Percentiles rank a stretch among this genome's conserved stretches.
Evolutionary conservation across 2,888 invertebrate genomes (phyloP).

Genomic region (Nephrotoma appendiculata): DNA sequence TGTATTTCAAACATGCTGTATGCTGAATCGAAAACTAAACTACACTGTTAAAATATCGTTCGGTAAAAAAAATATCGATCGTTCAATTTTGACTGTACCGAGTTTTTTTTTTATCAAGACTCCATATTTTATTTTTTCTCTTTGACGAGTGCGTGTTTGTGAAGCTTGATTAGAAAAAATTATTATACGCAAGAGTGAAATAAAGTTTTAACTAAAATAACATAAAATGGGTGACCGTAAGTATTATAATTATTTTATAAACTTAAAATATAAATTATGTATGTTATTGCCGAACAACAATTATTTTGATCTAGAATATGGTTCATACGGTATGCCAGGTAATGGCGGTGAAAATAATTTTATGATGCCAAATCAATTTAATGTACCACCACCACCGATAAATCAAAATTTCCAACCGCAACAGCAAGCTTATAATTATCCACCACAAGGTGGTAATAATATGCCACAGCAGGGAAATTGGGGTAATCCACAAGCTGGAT

Average conservation of each 20-base stretch:
- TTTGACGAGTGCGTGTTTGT: neutral
- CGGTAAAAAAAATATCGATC: neutral
- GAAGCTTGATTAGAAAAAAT: neutral
- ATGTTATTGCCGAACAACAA: neutral
- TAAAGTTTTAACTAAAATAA: neutral
- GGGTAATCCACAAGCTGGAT: neutral
- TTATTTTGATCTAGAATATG: conserved; percentile 1
- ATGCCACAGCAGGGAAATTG: neutral
- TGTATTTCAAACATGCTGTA: neutral
- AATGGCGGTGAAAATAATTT: conserved; percentile 3
- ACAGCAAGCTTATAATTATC: neutral
- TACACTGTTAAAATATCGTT: neutral
- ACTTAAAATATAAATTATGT: neutral
- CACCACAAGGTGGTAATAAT: neutral
- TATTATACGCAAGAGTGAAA: neutral
- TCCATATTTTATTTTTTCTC: neutral
- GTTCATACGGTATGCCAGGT: neutral
- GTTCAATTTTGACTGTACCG: neutral
- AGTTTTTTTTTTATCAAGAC: neutral
- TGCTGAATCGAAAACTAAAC: neutral
- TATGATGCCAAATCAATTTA: conserved; percentile 1
- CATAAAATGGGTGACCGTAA: conserved; percentile 3
- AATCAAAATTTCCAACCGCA: neutral
- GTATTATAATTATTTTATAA: neutral
- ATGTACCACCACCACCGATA: conserved; percentile 4